A percentile compares a stretch with the other conserved stretches of the same genome.
phyloP scores from a whole-genome alignment of 2,888 invertebrate species.

The Erebia ligea region DNA sequence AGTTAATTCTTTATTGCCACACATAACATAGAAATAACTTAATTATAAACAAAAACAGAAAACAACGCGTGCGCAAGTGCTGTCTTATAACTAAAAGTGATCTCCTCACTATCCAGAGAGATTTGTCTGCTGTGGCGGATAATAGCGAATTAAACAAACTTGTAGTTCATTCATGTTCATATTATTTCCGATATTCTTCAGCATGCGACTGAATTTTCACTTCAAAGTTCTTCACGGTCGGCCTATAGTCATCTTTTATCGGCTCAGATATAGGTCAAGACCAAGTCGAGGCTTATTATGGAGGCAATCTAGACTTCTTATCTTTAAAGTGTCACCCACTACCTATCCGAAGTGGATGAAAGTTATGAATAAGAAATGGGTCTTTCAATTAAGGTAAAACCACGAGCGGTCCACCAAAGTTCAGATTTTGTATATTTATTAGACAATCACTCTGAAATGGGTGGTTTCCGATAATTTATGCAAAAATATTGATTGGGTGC shows the following conservation, averaged over 20 bases:
- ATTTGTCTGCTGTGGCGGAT: too few species aligned
- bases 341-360: constrained; percentile 3
- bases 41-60: too few species aligned
- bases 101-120: too few species aligned
- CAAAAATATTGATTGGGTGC: neutral
- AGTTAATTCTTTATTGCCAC: too few species aligned
- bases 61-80: too few species aligned
- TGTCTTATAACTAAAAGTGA: too few species aligned
- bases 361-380: constrained; percentile 11
- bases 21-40: too few species aligned
- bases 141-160: too few species aligned
- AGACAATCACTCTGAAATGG: neutral
- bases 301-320: constrained; percentile 35
- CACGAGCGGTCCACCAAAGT: neutral
- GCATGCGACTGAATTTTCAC: constrained; percentile 13
- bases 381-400: constrained; percentile 4
- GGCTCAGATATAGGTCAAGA: constrained; percentile 34
- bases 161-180: neutral
- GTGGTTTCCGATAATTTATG: neutral
- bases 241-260: constrained; percentile 24
- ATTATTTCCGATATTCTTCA: neutral
- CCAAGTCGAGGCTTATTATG: constrained; percentile 35
- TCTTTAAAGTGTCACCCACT: constrained; percentile 1
- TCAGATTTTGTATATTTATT: neutral
- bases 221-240: constrained; percentile 21